phyloP scores from a whole-genome alignment of 2,888 invertebrate species.

The Philopedon plagiatum region DNA sequence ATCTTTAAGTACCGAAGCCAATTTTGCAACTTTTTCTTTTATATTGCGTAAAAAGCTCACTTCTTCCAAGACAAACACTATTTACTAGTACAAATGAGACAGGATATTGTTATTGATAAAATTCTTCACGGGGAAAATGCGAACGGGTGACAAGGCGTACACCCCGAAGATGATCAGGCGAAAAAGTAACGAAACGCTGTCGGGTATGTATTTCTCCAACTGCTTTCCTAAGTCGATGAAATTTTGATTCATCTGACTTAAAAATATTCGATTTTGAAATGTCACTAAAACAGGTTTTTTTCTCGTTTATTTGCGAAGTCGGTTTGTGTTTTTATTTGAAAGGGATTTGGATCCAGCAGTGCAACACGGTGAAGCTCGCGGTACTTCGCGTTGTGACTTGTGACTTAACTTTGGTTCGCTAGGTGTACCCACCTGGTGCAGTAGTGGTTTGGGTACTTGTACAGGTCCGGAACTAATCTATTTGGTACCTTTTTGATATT shows the following conservation, averaged over 20 bases:
- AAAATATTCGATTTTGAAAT: not conserved
- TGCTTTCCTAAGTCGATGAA: conserved; percentile 25
- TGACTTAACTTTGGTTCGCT: conserved; percentile 42
- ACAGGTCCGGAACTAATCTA: conserved; percentile 27
- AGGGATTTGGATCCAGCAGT: too few relatives aligned
- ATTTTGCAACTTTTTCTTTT: conserved; percentile 27
- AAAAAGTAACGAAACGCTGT: conserved; percentile 33
- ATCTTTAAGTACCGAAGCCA: conserved; percentile 31
- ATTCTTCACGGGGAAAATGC: conserved; percentile 40
- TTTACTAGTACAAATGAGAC: not conserved
- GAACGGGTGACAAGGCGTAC: conserved; percentile 48
- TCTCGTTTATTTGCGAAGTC: not conserved
- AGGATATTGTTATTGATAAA: conserved; percentile 20
- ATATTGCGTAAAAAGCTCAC: too few relatives aligned
- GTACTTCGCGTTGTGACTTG: conserved; percentile 40
- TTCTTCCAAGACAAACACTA: too few relatives aligned
- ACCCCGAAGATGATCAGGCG: conserved; percentile 41
- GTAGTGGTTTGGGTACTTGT: conserved; percentile 29
- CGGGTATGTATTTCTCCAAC: conserved; percentile 38
- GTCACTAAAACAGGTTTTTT: not conserved
- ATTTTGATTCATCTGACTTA: conserved; percentile 38
- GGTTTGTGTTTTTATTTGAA: too few relatives aligned
- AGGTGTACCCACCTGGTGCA: conserved; percentile 28
- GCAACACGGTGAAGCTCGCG: conserved; percentile 22
- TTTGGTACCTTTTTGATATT: too few relatives aligned